phyloP scores from a whole-genome alignment of 2,113 vertebrate genomes.

The Pleuronectes platessa region DNA sequence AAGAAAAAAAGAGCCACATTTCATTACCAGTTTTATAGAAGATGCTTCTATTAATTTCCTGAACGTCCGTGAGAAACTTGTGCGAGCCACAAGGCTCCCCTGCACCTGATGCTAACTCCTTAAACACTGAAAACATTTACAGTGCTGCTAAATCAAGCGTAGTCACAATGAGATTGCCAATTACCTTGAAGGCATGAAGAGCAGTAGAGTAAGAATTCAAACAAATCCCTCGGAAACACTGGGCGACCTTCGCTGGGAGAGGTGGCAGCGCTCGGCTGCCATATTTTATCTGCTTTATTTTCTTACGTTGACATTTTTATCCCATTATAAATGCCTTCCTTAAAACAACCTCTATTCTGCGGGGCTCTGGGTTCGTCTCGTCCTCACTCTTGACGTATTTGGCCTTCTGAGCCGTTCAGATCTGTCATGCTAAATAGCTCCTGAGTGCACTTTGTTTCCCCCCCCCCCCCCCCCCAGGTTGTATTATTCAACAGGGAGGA shows the following conservation, averaged over 20 bases:
- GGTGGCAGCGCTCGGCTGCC: constrained; percentile 56
- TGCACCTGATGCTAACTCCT: constrained; percentile 60
- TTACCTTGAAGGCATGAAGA: constrained; percentile 65
- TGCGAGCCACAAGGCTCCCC: constrained; percentile 45
- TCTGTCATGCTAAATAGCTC: constrained; percentile 41
- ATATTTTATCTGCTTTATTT: constrained; percentile 74
- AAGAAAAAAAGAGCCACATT: constrained; percentile 32
- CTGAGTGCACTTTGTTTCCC: constrained; percentile 37
- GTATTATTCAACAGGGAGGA: constrained; percentile 28
- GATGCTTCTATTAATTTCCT: constrained; percentile 49
- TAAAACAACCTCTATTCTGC: constrained; percentile 37
- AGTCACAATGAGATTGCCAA: constrained; percentile 71
- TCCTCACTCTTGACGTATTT: constrained; percentile 40
- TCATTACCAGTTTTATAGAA: constrained; percentile 44
- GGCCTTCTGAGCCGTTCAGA: constrained; percentile 47
- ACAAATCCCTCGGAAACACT: constrained; percentile 63
- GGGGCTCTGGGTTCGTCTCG: constrained; percentile 42
- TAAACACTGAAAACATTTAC: constrained; percentile 68
- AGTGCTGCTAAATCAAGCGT: constrained; percentile 68
- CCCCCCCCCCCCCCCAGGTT: not conserved
- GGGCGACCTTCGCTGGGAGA: constrained; percentile 47
- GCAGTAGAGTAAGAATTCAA: constrained; percentile 65
- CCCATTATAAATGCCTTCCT: constrained; percentile 68
- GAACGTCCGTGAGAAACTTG: constrained; percentile 44
- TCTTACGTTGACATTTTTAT: constrained; percentile 74